A percentile compares a stretch with the other conserved stretches of the same genome.
phyloP scores from a whole-genome alignment of 37 sponge, comb jelly and placozoan species.

The Ephydatia muelleri region DNA sequence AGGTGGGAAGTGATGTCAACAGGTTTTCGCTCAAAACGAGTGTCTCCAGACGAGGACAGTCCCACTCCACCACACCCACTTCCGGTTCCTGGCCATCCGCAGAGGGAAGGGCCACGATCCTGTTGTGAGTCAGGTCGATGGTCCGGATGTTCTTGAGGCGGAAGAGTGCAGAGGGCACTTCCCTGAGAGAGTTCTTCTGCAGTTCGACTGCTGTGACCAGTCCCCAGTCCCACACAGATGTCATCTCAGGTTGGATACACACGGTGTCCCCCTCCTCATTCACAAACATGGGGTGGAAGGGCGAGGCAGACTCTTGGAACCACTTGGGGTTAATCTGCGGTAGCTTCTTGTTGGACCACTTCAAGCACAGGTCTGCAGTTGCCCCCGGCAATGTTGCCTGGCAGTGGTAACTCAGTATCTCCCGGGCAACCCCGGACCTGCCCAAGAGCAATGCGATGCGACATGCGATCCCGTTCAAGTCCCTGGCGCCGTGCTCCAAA shows the following conservation, averaged over 20 bases:
- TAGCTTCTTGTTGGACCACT: constrained; percentile 51
- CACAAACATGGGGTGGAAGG: background rate
- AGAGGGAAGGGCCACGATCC: constrained; percentile 32
- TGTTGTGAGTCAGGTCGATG: constrained; percentile 42
- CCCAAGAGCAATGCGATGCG: constrained; percentile 35
- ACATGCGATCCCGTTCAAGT: constrained; percentile 36
- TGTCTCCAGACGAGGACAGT: constrained; percentile 28
- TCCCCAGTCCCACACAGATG: background rate
- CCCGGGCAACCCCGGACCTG: constrained; percentile 1
- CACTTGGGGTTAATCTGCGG: constrained; percentile 23
- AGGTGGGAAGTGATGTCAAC: constrained; percentile 33
- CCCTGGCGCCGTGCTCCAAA: constrained; percentile 45
- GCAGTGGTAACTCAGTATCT: constrained; percentile 45
- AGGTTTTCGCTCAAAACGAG: constrained; percentile 41
- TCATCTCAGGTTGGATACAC: background rate
- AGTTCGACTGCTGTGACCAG: constrained; percentile 29
- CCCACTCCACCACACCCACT: constrained; percentile 10
- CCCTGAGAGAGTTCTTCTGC: constrained; percentile 32
- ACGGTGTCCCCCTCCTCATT: background rate
- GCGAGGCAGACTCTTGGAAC: constrained; percentile 3
- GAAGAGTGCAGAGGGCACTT: constrained; percentile 52
- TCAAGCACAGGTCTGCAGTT: constrained; percentile 13
- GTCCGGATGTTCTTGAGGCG: constrained; percentile 40
- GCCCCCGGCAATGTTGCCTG: background rate
- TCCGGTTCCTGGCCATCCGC: background rate